Evolutionary conservation across 2,797 vertebrate species (phyloP), one percentile per base, ranked within the genome.

Genomic region (Xiphophorus birchmanni): DNA sequence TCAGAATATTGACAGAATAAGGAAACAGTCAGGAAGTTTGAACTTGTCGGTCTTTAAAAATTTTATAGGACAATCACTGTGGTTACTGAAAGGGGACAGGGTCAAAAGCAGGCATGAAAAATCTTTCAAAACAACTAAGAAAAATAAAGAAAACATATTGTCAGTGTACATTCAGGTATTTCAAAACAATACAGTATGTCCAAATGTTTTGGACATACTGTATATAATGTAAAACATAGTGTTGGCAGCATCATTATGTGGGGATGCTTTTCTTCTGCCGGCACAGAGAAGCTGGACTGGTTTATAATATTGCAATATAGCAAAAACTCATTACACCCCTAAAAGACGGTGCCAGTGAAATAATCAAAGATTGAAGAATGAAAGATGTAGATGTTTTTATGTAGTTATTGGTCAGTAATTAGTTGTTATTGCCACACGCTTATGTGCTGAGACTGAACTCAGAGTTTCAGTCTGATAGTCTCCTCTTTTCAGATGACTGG

Each of bases 401-500:
- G 78, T 77, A 79, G 80, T 72, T 74, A 35, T 74, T 78, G 77
- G 58, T 90, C 75, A 77, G 71, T 78, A 73, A 84, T 86, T n/a
- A 23, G 74, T 82, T 79, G 75, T 78, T 45, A 81, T 87, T 77
- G 72, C 84, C 48, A 18, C 78, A 17, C 78, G 17, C 35, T 93
- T 94, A 79, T 50, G n/a, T 83, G 84, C 80, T 84, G 82, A 83
- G 37, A 54, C 52, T 54, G 23, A 74, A 18, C 84, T 82, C 73
- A 77, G 76, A 81, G 86, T 84, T 90, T 90, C 85, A 79, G 78
- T 90, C 89, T 86, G 88, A 89, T 74, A 81, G 86, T 84, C 81
- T 90, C 73, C 88, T 88, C 83, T 93, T 92, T 94, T 93, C 92
- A 94, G 93, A 92, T 92, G 93, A 92, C 92, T 94, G 91, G 88